A percentile compares a stretch with the other conserved stretches of the same genome.
These are phyloP conservation scores for Dolomedes plantarius DNA, from an alignment of 2,888 invertebrate species.

Conservation along the genomic window DNA sequence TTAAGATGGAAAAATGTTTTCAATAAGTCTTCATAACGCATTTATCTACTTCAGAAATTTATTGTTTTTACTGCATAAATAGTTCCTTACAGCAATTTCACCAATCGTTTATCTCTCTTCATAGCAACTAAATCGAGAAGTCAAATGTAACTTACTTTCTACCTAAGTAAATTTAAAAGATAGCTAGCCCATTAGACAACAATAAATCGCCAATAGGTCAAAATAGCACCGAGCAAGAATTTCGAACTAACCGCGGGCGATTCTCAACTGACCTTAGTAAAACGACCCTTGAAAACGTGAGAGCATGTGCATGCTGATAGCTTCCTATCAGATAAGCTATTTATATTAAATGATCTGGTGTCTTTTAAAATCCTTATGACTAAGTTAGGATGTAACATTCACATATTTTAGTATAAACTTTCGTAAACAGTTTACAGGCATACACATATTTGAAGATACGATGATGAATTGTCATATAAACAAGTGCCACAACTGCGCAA, in stretches of 20 bases:
- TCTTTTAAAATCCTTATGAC: neutral
- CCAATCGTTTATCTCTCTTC: neutral
- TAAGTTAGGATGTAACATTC: no score
- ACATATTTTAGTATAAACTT: no score
- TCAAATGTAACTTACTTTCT: neutral
- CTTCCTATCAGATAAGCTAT: neutral
- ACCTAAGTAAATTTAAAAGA: neutral
- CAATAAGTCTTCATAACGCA: no score
- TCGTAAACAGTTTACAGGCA: no score
- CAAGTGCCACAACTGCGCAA: no score
- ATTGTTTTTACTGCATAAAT: no score
- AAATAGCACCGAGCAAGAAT: neutral
- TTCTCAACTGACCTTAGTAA: neutral
- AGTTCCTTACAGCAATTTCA: no score
- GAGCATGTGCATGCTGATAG: neutral
- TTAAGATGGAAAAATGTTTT: no score
- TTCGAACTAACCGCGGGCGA: neutral
- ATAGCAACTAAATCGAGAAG: neutral
- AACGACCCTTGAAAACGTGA: neutral
- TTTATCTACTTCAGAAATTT: no score
- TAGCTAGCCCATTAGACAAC: neutral
- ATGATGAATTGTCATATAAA: no score
- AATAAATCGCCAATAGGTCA: slow-evolving; percentile 12
- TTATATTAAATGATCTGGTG: neutral
- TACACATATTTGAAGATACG: no score